phyloP scores from a whole-genome alignment of 2,888 invertebrate genomes.

The Tortrix viridana region DNA sequence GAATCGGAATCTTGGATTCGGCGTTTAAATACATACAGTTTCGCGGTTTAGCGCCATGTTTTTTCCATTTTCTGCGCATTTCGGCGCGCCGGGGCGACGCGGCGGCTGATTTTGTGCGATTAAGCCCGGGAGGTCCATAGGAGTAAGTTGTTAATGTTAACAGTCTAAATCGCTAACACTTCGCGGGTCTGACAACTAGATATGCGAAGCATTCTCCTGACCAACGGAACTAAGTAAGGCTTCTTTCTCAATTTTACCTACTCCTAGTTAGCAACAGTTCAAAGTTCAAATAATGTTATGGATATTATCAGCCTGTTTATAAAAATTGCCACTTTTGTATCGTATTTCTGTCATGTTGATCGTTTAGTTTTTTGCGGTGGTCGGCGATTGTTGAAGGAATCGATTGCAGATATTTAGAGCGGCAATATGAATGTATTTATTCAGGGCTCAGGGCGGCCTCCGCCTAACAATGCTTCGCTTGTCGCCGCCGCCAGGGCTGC shows the following conservation, averaged over 20 bases:
- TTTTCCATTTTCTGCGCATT: slow-evolving; percentile 83
- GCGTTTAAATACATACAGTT: slow-evolving; percentile 83
- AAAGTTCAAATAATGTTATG: no score
- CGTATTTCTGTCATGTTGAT: slow-evolving; percentile 29
- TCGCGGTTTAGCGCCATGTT: slow-evolving; percentile 84
- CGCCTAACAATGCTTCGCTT: slow-evolving; percentile 82
- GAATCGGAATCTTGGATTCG: slow-evolving; percentile 75
- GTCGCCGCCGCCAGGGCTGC: slow-evolving; percentile 77
- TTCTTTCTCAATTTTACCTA: slow-evolving; percentile 28
- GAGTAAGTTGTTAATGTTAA: slow-evolving; percentile 82
- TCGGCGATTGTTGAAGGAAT: slow-evolving; percentile 58
- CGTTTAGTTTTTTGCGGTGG: slow-evolving; percentile 49
- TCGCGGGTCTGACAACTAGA: slow-evolving; percentile 36
- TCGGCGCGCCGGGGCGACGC: slow-evolving; percentile 70
- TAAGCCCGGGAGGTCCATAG: slow-evolving; percentile 73
- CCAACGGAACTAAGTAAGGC: not conserved
- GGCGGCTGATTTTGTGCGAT: slow-evolving; percentile 78
- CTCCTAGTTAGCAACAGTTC: no score
- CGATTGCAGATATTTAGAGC: slow-evolving; percentile 79
- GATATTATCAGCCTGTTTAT: no score
- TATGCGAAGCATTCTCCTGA: slow-evolving; percentile 6
- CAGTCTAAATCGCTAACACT: slow-evolving; percentile 65
- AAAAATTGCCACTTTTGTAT: slow-evolving; percentile 11
- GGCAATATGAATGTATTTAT: slow-evolving; percentile 85
- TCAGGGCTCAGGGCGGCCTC: slow-evolving; percentile 79